phyloP scores from a whole-genome alignment of 2,797 vertebrate species.

The Malurus leucopterus region DNA sequence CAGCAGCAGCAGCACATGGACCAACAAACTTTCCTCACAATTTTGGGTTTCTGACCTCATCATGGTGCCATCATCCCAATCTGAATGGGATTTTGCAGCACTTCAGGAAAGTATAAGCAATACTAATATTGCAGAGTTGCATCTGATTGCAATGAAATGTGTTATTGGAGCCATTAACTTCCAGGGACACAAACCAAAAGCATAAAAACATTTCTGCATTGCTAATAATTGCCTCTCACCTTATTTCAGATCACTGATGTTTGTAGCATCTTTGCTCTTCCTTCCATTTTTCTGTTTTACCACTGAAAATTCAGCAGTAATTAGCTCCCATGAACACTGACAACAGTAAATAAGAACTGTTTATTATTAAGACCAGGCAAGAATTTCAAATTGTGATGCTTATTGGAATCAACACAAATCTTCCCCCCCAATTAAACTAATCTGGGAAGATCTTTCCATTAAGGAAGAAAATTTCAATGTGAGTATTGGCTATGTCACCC shows the following conservation, averaged over 20 bases:
- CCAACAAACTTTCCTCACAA: background rate
- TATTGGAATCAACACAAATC: background rate
- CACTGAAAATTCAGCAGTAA: background rate
- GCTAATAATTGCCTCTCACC: background rate
- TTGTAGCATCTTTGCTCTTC: background rate
- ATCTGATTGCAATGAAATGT: background rate
- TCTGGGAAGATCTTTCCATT: background rate
- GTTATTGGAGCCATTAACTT: background rate
- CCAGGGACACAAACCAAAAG: background rate
- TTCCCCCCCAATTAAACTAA: background rate
- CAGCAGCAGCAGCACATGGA: background rate
- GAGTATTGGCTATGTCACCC: background rate
- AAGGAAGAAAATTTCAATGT: background rate
- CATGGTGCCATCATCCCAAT: rapidly evolving
- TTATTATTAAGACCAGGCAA: background rate
- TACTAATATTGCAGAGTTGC: too few relatives aligned
- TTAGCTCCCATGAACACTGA: background rate
- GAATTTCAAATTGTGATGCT: background rate
- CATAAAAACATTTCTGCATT: background rate
- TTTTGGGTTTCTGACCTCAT: background rate
- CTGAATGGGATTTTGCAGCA: background rate
- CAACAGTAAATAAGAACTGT: background rate
- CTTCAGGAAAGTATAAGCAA: background rate
- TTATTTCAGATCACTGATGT: background rate
- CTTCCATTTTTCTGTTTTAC: background rate